Percentiles rank a stretch among this genome's conserved stretches.
These are phyloP conservation scores for Apamea epomidion DNA, from an alignment of 2,888 invertebrate genomes.

Conservation along the genomic window DNA sequence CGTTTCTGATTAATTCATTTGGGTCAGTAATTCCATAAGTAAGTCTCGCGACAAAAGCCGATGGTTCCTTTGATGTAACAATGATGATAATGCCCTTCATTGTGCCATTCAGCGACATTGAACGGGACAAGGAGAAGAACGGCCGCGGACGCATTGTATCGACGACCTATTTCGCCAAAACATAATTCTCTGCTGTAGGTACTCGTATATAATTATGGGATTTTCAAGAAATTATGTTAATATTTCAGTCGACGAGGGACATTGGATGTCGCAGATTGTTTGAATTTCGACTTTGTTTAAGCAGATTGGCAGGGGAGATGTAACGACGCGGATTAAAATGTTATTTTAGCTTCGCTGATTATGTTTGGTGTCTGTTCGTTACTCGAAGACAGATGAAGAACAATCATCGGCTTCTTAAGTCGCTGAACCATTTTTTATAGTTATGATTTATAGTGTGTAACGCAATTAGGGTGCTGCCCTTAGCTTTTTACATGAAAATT, in stretches of 20 bases:
- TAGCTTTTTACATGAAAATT: neutral
- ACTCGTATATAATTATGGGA: neutral
- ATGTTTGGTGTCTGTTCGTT: conserved; percentile 9
- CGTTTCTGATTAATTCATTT: conserved; percentile 59
- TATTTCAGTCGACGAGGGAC: neutral
- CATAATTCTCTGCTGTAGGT: conserved; percentile 20
- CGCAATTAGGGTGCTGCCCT: no score
- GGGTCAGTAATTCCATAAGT: conserved; percentile 55
- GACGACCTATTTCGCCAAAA: conserved; percentile 40
- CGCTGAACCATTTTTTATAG: neutral
- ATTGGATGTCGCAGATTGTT: conserved; percentile 9
- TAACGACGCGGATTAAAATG: neutral
- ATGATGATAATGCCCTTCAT: conserved; percentile 55
- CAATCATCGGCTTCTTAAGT: neutral
- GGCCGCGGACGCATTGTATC: conserved; percentile 42
- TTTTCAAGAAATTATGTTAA: conserved; percentile 31
- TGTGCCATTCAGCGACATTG: conserved; percentile 44
- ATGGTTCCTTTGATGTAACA: conserved; percentile 46
- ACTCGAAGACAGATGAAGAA: neutral
- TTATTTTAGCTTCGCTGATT: conserved; percentile 9
- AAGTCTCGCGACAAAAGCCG: conserved; percentile 52
- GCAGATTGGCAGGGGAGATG: conserved; percentile 28
- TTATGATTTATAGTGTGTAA: no score
- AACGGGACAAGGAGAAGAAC: conserved; percentile 31
- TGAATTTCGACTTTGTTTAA: conserved; percentile 33